Conservation (phyloP, 2,888 invertebrate genomes). For the Invenusta paracnida region DNA sequence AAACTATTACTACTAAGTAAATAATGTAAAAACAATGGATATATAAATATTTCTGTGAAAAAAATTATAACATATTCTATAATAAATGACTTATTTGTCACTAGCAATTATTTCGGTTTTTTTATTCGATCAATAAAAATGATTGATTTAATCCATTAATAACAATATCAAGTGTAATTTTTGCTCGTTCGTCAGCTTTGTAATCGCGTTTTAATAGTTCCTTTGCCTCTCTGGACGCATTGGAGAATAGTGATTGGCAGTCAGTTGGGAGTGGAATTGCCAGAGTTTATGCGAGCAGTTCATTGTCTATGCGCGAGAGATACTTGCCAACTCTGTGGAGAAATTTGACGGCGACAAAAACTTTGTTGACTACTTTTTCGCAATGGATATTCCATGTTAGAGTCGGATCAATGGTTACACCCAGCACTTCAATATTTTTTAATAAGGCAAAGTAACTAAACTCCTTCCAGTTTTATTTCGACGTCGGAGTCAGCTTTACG, state of each 20-base stretch:
- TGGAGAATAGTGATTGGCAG: constrained; percentile 12
- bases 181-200: neutral
- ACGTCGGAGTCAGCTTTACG: neutral
- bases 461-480: constrained; percentile 2
- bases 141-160: no score
- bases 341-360: neutral
- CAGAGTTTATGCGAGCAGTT: neutral
- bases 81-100: no score
- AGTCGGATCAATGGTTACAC: neutral
- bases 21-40: no score
- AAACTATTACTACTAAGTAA: no score
- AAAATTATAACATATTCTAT: no score
- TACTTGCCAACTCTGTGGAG: neutral
- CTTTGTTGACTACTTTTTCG: neutral
- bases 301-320: neutral
- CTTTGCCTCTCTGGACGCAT: neutral
- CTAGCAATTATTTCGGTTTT: no score
- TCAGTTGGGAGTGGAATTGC: neutral
- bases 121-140: no score
- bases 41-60: no score
- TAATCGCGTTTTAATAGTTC: neutral
- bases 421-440: neutral
- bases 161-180: no score
- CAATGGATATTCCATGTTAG: constrained; percentile 7
- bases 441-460: neutral